Evolutionary conservation across 2,113 vertebrate genomes (phyloP).

Genomic region (Rhinogobius similis): DNA sequence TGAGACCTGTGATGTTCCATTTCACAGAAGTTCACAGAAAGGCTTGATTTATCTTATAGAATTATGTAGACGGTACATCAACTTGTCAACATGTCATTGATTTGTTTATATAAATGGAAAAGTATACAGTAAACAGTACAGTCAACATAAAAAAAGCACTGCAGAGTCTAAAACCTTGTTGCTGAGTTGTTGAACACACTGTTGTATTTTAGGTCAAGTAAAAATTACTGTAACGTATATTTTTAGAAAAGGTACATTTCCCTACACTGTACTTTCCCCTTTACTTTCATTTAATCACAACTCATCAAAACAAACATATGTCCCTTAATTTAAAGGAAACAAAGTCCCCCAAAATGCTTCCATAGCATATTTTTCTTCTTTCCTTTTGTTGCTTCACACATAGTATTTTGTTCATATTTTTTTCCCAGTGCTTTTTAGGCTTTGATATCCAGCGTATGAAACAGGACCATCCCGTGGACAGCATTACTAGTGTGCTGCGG

Average conservation of each 20-base stretch:
- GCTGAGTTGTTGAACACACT: too few species aligned
- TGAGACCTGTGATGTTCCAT: constrained; percentile 6
- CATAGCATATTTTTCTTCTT: not conserved
- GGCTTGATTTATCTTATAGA: not conserved
- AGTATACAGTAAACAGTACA: not conserved
- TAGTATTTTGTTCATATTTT: too few species aligned
- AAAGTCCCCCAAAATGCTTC: not conserved
- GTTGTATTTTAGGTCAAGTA: not conserved
- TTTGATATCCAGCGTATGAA: not conserved
- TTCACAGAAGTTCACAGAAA: not conserved
- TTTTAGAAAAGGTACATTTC: too few species aligned
- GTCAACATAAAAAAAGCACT: not conserved
- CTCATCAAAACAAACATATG: not conserved
- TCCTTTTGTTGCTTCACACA: not conserved
- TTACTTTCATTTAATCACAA: not conserved
- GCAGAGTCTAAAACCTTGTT: too few species aligned
- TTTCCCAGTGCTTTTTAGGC: not conserved
- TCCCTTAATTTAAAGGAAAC: not conserved
- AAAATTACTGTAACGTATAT: not conserved
- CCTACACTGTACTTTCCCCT: not conserved
- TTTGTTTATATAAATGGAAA: not conserved
- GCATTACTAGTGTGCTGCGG: not conserved
- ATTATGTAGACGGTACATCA: not conserved
- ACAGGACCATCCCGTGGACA: not conserved
- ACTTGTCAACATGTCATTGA: not conserved